A percentile compares a stretch with the other conserved stretches of the same genome.
phyloP scores from a whole-genome alignment of 2,797 vertebrate species.

The Enteromius unitaeniatus region DNA sequence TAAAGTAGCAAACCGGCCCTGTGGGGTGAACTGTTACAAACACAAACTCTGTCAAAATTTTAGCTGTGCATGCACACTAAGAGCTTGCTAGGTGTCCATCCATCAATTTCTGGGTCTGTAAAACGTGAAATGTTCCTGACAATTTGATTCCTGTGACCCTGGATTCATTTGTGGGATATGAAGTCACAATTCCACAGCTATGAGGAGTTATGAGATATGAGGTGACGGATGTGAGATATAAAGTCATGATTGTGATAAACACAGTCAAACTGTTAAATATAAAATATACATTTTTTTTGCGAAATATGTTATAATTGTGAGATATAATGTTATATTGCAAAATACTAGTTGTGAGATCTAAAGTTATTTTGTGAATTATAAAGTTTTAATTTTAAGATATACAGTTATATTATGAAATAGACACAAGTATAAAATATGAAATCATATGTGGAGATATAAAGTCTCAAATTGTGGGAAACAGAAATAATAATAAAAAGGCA shows the following conservation, averaged over 20 bases:
- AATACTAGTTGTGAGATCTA: neutral
- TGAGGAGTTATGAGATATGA: neutral
- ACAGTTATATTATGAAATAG: neutral
- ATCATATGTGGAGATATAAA: neutral
- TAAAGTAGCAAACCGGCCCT: conserved; percentile 15
- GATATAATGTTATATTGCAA: neutral
- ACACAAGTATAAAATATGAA: neutral
- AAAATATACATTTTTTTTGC: neutral
- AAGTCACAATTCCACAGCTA: neutral
- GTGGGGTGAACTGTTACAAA: conserved; percentile 24
- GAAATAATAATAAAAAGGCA: neutral
- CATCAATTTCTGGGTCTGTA: neutral
- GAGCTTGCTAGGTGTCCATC: neutral
- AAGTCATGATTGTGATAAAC: neutral
- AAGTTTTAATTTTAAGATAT: neutral
- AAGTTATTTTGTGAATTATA: neutral
- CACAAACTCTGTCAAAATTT: conserved; percentile 1
- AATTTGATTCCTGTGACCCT: conserved; percentile 3
- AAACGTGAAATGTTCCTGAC: neutral
- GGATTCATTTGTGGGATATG: neutral
- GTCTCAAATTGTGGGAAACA: neutral
- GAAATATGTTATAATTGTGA: neutral
- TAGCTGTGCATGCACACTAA: neutral
- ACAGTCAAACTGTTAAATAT: neutral
- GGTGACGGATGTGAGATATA: neutral